Evolutionary conservation across 2,888 invertebrate genomes (phyloP).

Genomic region (Horisme vitalbata): DNA sequence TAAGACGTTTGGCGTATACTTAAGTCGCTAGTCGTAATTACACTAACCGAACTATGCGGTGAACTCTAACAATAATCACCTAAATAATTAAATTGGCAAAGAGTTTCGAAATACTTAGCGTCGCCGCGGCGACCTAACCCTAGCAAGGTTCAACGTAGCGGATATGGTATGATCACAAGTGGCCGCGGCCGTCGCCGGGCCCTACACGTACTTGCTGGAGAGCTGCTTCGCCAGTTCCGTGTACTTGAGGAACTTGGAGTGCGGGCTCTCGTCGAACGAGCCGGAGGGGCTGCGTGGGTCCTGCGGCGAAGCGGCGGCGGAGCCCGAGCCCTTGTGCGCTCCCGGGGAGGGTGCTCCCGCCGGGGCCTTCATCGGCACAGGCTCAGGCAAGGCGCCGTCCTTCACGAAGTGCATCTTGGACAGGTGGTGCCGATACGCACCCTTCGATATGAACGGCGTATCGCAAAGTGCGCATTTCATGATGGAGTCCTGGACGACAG

Average conservation of each 20-base stretch:
- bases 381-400: constrained; percentile 92
- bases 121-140: constrained; percentile 77
- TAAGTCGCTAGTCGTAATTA: constrained; percentile 80
- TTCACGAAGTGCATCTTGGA: constrained; percentile 98
- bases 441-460: constrained; percentile 97
- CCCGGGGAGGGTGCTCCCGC: constrained; percentile 72
- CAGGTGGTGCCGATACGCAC: constrained; percentile 97
- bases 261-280: constrained; percentile 94
- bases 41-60: constrained; percentile 81
- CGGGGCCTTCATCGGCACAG: constrained; percentile 84
- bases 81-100: constrained; percentile 83
- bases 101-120: constrained; percentile 82
- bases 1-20: constrained; percentile 83
- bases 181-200: constrained; percentile 61
- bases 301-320: constrained; percentile 75
- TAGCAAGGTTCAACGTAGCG: constrained; percentile 83
- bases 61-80: constrained; percentile 79
- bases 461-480: constrained; percentile 98
- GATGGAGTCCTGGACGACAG: constrained; percentile 93
- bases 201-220: constrained; percentile 97
- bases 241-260: constrained; percentile 99
- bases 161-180: constrained; percentile 91
- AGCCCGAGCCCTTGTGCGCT: constrained; percentile 67
- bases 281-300: constrained; percentile 84
- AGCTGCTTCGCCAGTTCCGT: constrained; percentile 99